These are phyloP conservation scores for Tachina grossa DNA, from an alignment of 2,888 invertebrate species.

Conservation along the genomic window DNA sequence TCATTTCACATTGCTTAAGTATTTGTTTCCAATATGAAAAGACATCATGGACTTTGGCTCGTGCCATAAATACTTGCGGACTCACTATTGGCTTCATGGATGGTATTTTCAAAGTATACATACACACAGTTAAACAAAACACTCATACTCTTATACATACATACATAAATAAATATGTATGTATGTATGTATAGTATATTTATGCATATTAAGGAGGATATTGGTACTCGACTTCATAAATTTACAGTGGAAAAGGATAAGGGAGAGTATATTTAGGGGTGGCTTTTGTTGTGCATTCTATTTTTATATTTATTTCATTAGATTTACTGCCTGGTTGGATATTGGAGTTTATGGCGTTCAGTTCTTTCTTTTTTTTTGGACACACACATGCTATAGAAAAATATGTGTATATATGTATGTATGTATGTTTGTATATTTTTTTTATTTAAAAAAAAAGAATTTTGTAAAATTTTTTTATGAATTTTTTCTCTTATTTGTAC, in stretches of 20 bases:
- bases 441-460: background rate
- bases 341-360: slow-evolving; percentile 48
- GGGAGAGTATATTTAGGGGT: slow-evolving; percentile 50
- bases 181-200: background rate
- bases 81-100: slow-evolving; percentile 14
- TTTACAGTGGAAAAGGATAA: background rate
- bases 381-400: background rate
- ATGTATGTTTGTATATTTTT: too few species aligned
- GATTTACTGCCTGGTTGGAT: slow-evolving; percentile 53
- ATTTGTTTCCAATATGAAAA: slow-evolving; percentile 53
- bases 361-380: background rate
- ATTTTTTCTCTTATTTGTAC: slow-evolving; percentile 29
- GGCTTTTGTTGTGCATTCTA: slow-evolving; percentile 10
- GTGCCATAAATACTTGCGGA: slow-evolving; percentile 62
- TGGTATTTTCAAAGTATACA: slow-evolving; percentile 44
- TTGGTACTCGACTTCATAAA: slow-evolving; percentile 17
- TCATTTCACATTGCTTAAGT: slow-evolving; percentile 41
- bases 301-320: slow-evolving; percentile 61
- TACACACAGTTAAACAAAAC: slow-evolving; percentile 13
- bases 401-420: background rate
- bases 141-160: background rate
- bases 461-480: background rate
- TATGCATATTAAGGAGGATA: slow-evolving; percentile 36
- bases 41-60: slow-evolving; percentile 53
- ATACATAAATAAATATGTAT: background rate